phyloP scores from a whole-genome alignment of 2,113 vertebrate species.

The Brachyhypopomus gauderio region DNA sequence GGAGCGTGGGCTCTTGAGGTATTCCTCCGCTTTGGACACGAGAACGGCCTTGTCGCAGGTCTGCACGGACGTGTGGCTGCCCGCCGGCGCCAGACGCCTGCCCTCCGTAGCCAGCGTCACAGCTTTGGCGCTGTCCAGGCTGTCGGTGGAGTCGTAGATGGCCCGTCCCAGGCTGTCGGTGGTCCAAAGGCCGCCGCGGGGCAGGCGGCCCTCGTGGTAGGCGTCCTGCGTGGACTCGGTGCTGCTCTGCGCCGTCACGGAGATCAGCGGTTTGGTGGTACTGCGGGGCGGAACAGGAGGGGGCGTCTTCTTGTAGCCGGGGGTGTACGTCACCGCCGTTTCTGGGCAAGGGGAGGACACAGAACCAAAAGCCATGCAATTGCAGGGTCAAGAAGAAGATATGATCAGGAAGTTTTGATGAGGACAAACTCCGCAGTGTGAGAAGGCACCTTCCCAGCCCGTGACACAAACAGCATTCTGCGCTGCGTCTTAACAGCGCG shows the following conservation, averaged over 20 bases:
- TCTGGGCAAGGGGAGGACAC: slow-evolving; percentile 60
- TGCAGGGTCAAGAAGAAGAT: background rate
- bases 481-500: slow-evolving; percentile 4
- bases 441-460: slow-evolving; percentile 34
- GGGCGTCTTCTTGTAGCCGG: slow-evolving; percentile 94
- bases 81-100: slow-evolving; percentile 79
- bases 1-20: slow-evolving; percentile 87
- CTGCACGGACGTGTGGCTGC: slow-evolving; percentile 81
- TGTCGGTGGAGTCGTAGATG: slow-evolving; percentile 93
- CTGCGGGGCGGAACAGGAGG: slow-evolving; percentile 94
- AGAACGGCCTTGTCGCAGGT: slow-evolving; percentile 90
- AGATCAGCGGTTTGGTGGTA: slow-evolving; percentile 96
- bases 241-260: slow-evolving; percentile 98
- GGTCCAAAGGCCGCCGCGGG: slow-evolving; percentile 84
- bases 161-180: slow-evolving; percentile 82
- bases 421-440: background rate
- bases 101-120: slow-evolving; percentile 93
- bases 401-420: background rate
- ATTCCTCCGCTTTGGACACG: slow-evolving; percentile 88
- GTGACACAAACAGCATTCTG: background rate
- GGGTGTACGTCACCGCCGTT: slow-evolving; percentile 82
- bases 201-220: slow-evolving; percentile 88
- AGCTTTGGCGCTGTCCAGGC: slow-evolving; percentile 94
- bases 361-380: background rate
- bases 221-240: slow-evolving; percentile 97